Base-by-base conservation (phyloP, 2,888 invertebrate genomes). In the Eupithecia inturbata region DNA sequence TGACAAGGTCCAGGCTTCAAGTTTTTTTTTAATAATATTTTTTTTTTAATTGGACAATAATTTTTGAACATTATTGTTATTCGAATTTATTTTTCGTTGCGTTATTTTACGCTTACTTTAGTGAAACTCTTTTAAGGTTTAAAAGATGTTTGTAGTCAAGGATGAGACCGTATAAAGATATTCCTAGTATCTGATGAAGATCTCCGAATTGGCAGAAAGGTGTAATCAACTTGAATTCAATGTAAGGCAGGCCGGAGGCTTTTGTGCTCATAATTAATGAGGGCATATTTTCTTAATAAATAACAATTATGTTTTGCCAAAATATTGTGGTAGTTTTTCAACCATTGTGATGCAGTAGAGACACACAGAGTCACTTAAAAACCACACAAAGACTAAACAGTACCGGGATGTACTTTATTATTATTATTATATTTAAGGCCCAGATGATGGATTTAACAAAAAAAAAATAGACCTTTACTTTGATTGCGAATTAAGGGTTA, bases 201-300 rank as follows among this genome's bases (percentile, higher is more conserved):
- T 89, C 87, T 89, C 83, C 84, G 80, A 85, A 83, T 84, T 72
- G 69, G 72, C 71, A 89, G 88, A 88, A 78, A 84, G 87, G 89
- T 89, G 81, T 57, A 57, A 57, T 57, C 88, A 88, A 84, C 83
- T 80, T 78, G 82, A 71, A 81, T 82, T 79, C 75, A 78, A 84
- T 84, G 81, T 85, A 83, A 88, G 85, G 84, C 85, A 85, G 83
- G 84, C 57, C 57, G 26, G 26, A 57, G 57, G 57, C 26, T 57
- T 57, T 57, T 72, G 72, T 67, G 33, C 80, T 80, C 80, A 78
- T 83, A 26, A 57, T 57, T 57, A 57, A 57, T 57, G 26, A 57
- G 26, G 26, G 1, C 57, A 26, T 57, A n/a, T 57, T 14, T 57
- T 26, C 26, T 57, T 3, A 82, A 86, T 85, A 84, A 83, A 77